Conservation (phyloP, 2,888 invertebrate species). For the Mimas tiliae region DNA sequence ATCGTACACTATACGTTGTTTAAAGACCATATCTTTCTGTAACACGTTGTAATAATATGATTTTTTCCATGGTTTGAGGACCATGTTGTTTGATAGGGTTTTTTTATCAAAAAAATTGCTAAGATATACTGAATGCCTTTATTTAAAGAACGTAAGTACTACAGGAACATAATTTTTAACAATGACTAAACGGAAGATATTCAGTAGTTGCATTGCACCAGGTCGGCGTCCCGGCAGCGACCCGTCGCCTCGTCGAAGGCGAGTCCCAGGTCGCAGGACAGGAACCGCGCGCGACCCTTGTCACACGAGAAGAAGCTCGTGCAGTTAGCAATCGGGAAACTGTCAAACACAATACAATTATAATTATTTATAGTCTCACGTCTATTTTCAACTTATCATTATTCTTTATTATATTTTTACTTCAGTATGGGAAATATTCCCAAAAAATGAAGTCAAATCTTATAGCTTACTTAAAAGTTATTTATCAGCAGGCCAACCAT, state of each 20-base stretch:
- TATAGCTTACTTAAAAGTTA: too few relatives aligned
- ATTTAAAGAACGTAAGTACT: not conserved
- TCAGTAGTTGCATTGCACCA: constrained; percentile 34
- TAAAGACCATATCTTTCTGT: too few relatives aligned
- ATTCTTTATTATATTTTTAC: too few relatives aligned
- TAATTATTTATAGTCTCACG: too few relatives aligned
- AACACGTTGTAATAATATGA: too few relatives aligned
- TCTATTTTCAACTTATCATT: too few relatives aligned
- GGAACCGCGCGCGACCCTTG: constrained; percentile 54
- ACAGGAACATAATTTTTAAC: not conserved
- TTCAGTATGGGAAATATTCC: too few relatives aligned
- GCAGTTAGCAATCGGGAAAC: constrained; percentile 56
- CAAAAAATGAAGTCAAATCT: too few relatives aligned
- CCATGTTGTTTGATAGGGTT: not conserved
- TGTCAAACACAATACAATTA: constrained; percentile 39
- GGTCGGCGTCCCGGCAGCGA: constrained; percentile 52
- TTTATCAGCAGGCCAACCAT: too few relatives aligned
- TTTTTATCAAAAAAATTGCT: not conserved
- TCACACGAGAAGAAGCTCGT: constrained; percentile 65
- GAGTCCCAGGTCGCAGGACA: constrained; percentile 62
- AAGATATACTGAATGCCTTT: not conserved
- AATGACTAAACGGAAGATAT: not conserved
- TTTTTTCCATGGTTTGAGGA: too few relatives aligned
- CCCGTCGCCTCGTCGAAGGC: constrained; percentile 56
- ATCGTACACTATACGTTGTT: too few relatives aligned